phyloP scores from a whole-genome alignment of 2,797 vertebrate species.

The Jordanella pulchra region DNA sequence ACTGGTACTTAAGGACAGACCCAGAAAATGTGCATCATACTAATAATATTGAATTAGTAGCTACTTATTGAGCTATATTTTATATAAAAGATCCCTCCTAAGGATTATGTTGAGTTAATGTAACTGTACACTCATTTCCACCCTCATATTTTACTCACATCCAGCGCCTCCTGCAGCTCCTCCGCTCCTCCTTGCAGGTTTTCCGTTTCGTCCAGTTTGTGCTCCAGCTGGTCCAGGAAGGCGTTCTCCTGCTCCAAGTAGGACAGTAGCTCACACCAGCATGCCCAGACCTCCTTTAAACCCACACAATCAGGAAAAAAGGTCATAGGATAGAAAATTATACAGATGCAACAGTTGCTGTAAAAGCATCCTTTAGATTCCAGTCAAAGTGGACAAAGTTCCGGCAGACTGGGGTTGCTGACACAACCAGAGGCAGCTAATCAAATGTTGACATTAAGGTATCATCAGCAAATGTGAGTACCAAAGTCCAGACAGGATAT shows the following conservation, averaged over 20 bases:
- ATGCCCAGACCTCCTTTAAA: conserved; percentile 94
- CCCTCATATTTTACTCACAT: conserved; percentile 80
- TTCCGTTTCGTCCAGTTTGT: conserved; percentile 89
- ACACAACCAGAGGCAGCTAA: no score
- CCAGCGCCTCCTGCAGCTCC: conserved; percentile 86
- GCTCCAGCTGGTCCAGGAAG: conserved; percentile 91
- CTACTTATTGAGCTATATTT: not conserved
- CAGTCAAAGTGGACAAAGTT: no score
- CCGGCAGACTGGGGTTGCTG: no score
- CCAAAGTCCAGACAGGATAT: no score
- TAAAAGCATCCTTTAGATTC: no score
- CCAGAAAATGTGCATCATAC: not conserved
- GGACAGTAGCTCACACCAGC: conserved; percentile 90
- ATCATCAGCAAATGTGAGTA: no score
- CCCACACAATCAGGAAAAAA: conserved; percentile 5
- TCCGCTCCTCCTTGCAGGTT: conserved; percentile 86
- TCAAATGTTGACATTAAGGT: no score
- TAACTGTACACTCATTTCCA: not conserved
- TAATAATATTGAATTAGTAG: not conserved
- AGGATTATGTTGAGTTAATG: not conserved
- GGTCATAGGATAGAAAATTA: not conserved
- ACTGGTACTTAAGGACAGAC: not conserved
- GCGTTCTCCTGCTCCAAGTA: conserved; percentile 93
- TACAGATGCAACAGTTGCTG: not conserved
- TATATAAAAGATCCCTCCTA: not conserved